Base-by-base conservation (phyloP, 2,888 invertebrate genomes). In the Mythimna ferrago region DNA sequence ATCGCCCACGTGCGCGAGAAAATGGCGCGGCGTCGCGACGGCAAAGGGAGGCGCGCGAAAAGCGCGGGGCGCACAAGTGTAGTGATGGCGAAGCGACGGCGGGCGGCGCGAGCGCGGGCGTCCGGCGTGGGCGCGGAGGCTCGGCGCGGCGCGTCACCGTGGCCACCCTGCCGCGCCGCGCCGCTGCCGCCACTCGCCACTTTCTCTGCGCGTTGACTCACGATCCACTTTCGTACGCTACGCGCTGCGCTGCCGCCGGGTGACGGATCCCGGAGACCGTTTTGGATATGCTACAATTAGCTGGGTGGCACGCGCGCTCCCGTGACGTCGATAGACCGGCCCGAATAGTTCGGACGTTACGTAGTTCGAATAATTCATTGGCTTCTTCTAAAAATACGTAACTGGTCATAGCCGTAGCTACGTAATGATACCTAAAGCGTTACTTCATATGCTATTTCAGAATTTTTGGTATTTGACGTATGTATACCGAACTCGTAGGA, bases 1-100 rank as follows among this genome's bases (percentile, higher is more conserved):
- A 93, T 93, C 95, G 95, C 96, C 96, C 95, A 95, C 96, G 95
- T 96, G 96, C 96, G 96, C 96, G 94, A 89, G 95, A 93, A 95
- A 95, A 95, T 95, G 95, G 96, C 96, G 96, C 95, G 95, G 93
- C 94, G 94, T 94, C 94, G 94, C 93, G 93, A 92, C 94, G 94
- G 85, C 90, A 87, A 92, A 94, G 93, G 93, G 90, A 95, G 93
- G 94, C 95, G 95, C 95, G 95, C 94, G 95, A 95, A 96, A 95
- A 95, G 94, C 93, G 93, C 93, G 94, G 94, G 92, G 88, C 91
- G 92, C 93, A 90, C 93, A 90, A 93, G 91, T 91, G 94, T 93
- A 93, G 93, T 94, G 95, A 91, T 91, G 92, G 89, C 88, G 82
- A 86, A 83, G 88, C 88, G 85, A 86, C 88, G 89, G 87, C 88